These are phyloP conservation scores for Glaucopsyche alexis DNA, from an alignment of 2,888 invertebrate genomes.

Conservation along the genomic window DNA sequence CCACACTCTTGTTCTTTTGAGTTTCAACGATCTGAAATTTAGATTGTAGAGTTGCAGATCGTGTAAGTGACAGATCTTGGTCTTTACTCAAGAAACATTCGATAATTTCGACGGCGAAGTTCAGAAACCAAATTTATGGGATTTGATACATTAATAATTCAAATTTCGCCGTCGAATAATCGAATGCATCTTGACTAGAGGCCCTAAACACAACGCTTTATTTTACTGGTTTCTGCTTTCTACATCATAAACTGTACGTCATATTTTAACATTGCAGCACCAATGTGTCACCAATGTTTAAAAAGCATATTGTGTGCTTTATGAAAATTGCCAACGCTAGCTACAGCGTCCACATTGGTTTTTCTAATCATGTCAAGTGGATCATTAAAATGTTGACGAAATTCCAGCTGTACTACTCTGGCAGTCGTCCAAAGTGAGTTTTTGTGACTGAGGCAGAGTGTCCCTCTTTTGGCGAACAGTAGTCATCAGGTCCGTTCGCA, in stretches of 20 bases:
- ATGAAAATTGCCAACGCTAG: neutral
- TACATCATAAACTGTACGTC: neutral
- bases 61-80: too few relatives aligned
- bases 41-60: too few relatives aligned
- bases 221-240: neutral
- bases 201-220: too few relatives aligned
- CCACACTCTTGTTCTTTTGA: too few relatives aligned
- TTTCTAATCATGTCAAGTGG: slow-evolving; percentile 19
- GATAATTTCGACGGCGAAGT: too few relatives aligned
- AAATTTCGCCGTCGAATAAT: too few relatives aligned
- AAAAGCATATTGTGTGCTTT: neutral
- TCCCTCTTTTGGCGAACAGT: slow-evolving; percentile 69
- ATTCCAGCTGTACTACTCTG: slow-evolving; percentile 41
- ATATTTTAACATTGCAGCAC: neutral
- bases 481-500: slow-evolving; percentile 68
- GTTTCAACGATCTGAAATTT: too few relatives aligned
- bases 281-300: neutral
- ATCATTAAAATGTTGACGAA: slow-evolving; percentile 11
- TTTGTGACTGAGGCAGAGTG: slow-evolving; percentile 62
- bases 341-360: neutral
- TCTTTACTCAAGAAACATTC: too few relatives aligned
- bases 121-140: too few relatives aligned
- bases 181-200: too few relatives aligned
- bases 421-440: slow-evolving; percentile 48
- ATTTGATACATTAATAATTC: too few relatives aligned